Evolutionary conservation across 2,797 vertebrate genomes (phyloP), one percentile per base, ranked within the genome.

Genomic region (Poecilia picta): DNA sequence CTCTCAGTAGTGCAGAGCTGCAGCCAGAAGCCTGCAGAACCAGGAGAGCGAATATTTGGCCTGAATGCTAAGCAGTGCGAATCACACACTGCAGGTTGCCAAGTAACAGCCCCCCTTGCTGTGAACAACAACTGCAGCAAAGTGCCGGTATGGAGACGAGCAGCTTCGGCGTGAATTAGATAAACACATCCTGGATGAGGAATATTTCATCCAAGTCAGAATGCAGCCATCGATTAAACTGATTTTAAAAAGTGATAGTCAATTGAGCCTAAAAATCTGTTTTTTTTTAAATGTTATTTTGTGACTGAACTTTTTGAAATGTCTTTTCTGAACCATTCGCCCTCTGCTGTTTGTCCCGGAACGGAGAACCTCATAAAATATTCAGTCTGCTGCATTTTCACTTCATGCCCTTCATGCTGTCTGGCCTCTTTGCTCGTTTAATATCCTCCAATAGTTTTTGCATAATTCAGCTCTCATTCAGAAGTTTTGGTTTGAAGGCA

Each of bases 31-130:
- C 74, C 66, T n/a, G 66, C 25, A 53, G 2, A 36, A 66, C 41
- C 79, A 13, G 28, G 43, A 51, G 43, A 72, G 68, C 20, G 72
- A 74, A 75, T 66, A 28, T 85, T 76, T 83, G 80, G 78, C 66
- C 77, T 77, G 81, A 78, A 85, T 83, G 81, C 73, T 77, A 82
- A 89, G 4, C 83, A 80, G 81, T n/a, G 16, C 43, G 77, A 83
- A 75, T 73, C 81, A 74, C 82, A 84, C 59, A 36, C 59, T 66
- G 0, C 8, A 81, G 55, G 16, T 8, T 28, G 79, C 79, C 75
- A 36, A 80, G 71, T 64, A 73, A 71, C 23, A 81, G 57, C 83
- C 55, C 75, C 75, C 74, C 77, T 78, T 13, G 28, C 79, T 78
- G 82, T 71, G 77, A 80, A 39, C 68, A 59, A 74, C 20, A 25